Conservation (phyloP, 2,888 invertebrate genomes). For the Thereva nobilitata region DNA sequence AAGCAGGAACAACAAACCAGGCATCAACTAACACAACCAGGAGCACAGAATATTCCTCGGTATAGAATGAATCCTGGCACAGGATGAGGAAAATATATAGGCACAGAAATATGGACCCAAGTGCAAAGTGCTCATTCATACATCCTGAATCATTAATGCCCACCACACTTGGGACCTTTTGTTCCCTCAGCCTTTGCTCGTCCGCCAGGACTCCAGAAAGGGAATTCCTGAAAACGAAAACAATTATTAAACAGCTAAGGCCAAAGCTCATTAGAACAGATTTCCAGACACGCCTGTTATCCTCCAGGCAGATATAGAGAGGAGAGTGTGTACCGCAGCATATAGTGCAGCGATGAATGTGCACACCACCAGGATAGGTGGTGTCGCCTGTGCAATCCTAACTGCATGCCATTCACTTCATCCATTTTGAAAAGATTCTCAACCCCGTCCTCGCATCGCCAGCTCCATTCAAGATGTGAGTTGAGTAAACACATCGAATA, state of each 20-base stretch:
- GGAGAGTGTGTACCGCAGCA: slow-evolving; percentile 3
- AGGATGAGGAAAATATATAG: no score
- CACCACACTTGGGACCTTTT: slow-evolving; percentile 27
- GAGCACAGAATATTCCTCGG: no score
- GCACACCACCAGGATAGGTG: not conserved
- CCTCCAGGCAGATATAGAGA: not conserved
- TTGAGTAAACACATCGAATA: slow-evolving; percentile 22
- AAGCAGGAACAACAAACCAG: no score
- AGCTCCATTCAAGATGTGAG: slow-evolving; percentile 28
- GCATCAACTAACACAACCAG: no score
- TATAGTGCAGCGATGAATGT: not conserved
- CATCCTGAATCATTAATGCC: slow-evolving; percentile 37
- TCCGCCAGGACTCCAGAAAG: slow-evolving; percentile 30
- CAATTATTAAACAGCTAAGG: slow-evolving; percentile 35
- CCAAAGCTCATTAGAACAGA: slow-evolving; percentile 34
- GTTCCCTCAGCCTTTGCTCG: slow-evolving; percentile 11
- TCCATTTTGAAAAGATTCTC: slow-evolving; percentile 26
- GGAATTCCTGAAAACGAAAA: slow-evolving; percentile 23
- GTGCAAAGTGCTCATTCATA: slow-evolving; percentile 25
- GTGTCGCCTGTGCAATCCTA: slow-evolving; percentile 19
- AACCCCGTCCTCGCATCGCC: slow-evolving; percentile 25
- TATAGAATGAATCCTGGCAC: no score
- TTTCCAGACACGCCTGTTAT: slow-evolving; percentile 2
- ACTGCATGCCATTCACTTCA: slow-evolving; percentile 23
- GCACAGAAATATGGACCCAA: slow-evolving; percentile 3